A percentile compares a stretch with the other conserved stretches of the same genome.
These are phyloP conservation scores for Polyommatus iphigenia DNA, from an alignment of 2,888 invertebrate species.

Conservation along the genomic window DNA sequence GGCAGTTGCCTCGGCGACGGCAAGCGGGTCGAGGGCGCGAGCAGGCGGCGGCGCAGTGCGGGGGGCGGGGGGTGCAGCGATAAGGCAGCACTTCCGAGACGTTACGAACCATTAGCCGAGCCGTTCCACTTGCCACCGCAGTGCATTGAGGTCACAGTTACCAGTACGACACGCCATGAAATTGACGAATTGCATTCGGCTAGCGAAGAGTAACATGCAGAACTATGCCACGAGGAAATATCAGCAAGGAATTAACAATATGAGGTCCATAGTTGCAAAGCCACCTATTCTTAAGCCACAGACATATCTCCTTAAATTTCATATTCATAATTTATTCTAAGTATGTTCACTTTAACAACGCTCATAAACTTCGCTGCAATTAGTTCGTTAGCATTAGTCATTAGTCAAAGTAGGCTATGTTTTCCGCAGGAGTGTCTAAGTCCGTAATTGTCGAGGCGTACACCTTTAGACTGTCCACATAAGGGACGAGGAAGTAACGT, in stretches of 20 bases:
- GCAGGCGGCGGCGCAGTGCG: conserved; percentile 37
- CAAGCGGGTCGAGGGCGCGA: conserved; percentile 57
- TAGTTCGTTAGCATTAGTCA: conserved; percentile 6
- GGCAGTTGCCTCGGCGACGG: conserved; percentile 35
- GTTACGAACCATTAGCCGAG: conserved; percentile 69
- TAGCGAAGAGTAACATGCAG: not conserved
- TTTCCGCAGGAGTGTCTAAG: conserved; percentile 16
- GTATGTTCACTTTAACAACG: not conserved
- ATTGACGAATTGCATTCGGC: conserved; percentile 1
- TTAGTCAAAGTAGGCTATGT: conserved; percentile 17
- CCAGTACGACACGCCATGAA: not conserved
- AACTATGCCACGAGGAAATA: not conserved
- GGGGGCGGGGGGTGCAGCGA: conserved; percentile 45
- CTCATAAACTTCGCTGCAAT: conserved; percentile 2
- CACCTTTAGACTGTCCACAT: conserved; percentile 8
- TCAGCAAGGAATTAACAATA: not conserved
- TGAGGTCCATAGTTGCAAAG: not conserved
- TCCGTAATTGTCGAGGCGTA: conserved; percentile 3
- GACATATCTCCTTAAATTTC: not conserved
- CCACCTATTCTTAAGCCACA: not conserved
- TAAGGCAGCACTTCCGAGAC: conserved; percentile 66
- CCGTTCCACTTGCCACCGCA: conserved; percentile 17
- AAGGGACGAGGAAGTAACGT: not conserved
- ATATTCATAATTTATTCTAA: not conserved
- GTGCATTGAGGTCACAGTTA: conserved; percentile 16